Evolutionary conservation across 2,888 invertebrate genomes (phyloP), one percentile per base, ranked within the genome.

Genomic region (Pollenia angustigena): DNA sequence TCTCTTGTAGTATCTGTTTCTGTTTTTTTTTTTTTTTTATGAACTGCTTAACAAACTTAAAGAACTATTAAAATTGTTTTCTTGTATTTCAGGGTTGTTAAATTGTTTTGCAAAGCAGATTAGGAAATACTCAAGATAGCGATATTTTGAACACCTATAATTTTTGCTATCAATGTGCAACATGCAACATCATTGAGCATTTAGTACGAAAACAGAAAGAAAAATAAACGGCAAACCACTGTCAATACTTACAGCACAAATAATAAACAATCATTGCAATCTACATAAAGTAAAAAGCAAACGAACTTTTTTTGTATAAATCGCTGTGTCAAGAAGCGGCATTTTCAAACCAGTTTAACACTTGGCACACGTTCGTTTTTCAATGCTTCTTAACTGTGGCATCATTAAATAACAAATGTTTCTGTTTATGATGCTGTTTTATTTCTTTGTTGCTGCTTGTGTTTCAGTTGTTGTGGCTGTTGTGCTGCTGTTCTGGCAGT

Each of bases 281-380:
- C 83, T 78, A 78, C 76, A 83, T 83, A 71, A 23, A 74, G 42
- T 42, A 66, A 48, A 16, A 64, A 32, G 6, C 12, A 40, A 64
- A 56, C n/a, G 18, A 62, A 52, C 56, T 50, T 50, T 69, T 79
- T 60, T 32, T 32, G 1, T 32, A 23, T 32, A 32, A 23, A 42
- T 50, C 23, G 52, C 52, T 40, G n/a, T 42, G 40, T 3, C n/a
- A 52, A 52, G 16, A 54, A 64, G 75, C 64, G 60, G 80, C 71
- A 62, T 71, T 23, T 52, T 16, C 44, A 82, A 90, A 90, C 90
- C 89, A 88, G 90, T 90, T 90, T 87, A 88, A 89, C 90, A 90
- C 90, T 89, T 89, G 90, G 89, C 89, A 89, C 89, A 88, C 85
- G 88, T 88, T 85, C 86, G 32, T 66, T 60, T 81, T 69, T 62